phyloP scores from a whole-genome alignment of 92 coral and sea anemone species.

The Anthopleura xanthogrammica region DNA sequence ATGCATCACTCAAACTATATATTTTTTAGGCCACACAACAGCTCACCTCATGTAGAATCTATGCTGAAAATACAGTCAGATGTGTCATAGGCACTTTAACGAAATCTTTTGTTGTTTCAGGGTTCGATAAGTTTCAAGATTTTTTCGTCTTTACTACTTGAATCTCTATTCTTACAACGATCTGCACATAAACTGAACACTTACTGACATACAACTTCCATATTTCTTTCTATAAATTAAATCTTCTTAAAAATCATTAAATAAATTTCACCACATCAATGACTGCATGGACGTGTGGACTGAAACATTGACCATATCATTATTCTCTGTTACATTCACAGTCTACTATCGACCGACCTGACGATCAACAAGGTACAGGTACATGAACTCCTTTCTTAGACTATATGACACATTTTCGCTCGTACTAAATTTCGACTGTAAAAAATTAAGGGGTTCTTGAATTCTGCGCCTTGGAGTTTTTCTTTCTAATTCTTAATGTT shows the following conservation, averaged over 20 bases:
- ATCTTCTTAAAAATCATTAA: neutral
- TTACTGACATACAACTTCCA: neutral
- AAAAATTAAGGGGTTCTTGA: too few relatives aligned
- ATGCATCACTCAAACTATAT: too few relatives aligned
- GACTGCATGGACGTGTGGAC: neutral
- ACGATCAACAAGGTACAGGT: slow-evolving; percentile 26
- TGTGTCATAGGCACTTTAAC: too few relatives aligned
- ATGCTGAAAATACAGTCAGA: too few relatives aligned
- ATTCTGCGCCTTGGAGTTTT: too few relatives aligned
- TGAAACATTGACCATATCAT: slow-evolving; percentile 8
- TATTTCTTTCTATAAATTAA: neutral
- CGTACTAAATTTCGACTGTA: neutral
- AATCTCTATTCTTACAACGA: neutral
- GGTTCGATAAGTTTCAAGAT: too few relatives aligned
- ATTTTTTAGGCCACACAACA: too few relatives aligned
- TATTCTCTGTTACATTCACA: slow-evolving; percentile 29
- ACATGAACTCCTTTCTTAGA: neutral
- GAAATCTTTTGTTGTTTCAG: too few relatives aligned
- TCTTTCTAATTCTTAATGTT: too few relatives aligned
- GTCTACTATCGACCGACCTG: slow-evolving; percentile 40
- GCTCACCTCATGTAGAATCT: too few relatives aligned
- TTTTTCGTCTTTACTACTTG: neutral
- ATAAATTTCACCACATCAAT: neutral
- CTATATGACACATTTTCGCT: neutral
- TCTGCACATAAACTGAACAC: neutral